Evolutionary conservation across 2,113 vertebrate genomes (phyloP), one percentile per base, ranked within the genome.

Genomic region (Delphinapterus leucas): DNA sequence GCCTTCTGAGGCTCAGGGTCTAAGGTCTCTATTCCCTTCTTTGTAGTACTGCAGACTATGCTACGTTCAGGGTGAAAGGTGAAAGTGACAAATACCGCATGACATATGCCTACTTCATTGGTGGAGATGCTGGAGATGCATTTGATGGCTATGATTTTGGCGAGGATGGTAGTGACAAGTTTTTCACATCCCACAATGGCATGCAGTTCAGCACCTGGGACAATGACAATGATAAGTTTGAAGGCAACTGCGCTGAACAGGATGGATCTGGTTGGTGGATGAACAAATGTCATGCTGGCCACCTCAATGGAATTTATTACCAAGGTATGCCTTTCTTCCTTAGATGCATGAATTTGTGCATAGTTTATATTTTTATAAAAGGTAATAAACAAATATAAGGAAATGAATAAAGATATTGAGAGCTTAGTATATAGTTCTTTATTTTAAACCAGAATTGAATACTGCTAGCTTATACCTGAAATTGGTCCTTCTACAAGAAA

Each of bases 181-280:
- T 98, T 96, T 99, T 94, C 93, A 99, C 99, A 0, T 98, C 96
- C 55, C 99, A 99, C 97, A 99, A 99, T 2, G 99, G 99, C 98
- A 99, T 99, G 98, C 99, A 98, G 98, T 99, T 99, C 98, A 99
- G 99, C 55, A 99, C 99, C 53, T 38, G 61, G 2, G 99, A 99
- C 98, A 99, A 79, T 0, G 99, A 99, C 98, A 99, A 99, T 0
- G 99, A 99, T 96, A 99, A 98, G 15, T 99, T 96, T 10, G 93
- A 98, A 0, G 99, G 99, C 68, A 99, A 99, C 98, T 99, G 99
- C 94, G 99, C 99, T 31, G 93, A 98, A 67, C 99, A 99, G 98
- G 99, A 99, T 2, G 99, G 99, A 44, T 99, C 99, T 11, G 99
- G 99, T 8, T 99, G 99, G 99, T 99, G 99, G 99, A 99, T 99